Conservation (phyloP, 2,113 vertebrate genomes). For the Athene noctua region DNA sequence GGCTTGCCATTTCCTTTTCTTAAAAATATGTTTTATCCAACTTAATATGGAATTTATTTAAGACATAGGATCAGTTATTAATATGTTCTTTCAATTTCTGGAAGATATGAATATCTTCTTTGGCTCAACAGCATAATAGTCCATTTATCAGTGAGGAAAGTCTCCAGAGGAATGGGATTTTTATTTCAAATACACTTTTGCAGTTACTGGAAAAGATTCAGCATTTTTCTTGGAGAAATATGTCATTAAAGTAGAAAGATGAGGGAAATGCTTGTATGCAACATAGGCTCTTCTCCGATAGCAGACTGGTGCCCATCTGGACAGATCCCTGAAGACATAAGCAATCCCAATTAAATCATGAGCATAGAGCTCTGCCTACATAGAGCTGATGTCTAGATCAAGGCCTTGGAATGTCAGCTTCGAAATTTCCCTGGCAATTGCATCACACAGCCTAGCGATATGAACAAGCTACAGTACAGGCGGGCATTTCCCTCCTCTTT, state of each 20-base stretch:
- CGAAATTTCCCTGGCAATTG: neutral
- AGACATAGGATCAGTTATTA: constrained; percentile 39
- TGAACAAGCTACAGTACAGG: neutral
- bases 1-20: neutral
- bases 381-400: neutral
- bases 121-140: constrained; percentile 11
- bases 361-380: neutral
- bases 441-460: neutral
- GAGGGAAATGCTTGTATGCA: constrained; percentile 21
- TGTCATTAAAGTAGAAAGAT: constrained; percentile 17
- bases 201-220: neutral
- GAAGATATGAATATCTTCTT: constrained; percentile 46
- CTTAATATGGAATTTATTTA: constrained; percentile 15
- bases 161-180: neutral
- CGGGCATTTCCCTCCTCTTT: neutral
- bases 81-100: constrained; percentile 40
- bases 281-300: constrained; percentile 1
- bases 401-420: constrained; percentile 32
- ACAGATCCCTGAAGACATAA: constrained; percentile 42
- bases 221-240: constrained; percentile 22
- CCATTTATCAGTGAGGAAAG: neutral
- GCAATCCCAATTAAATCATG: neutral
- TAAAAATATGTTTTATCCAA: neutral
- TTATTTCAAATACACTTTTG: neutral
- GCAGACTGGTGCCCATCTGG: constrained; percentile 47